Base-by-base conservation (phyloP, 1,140 invertebrate species). In the Euura saliciscinereae region DNA sequence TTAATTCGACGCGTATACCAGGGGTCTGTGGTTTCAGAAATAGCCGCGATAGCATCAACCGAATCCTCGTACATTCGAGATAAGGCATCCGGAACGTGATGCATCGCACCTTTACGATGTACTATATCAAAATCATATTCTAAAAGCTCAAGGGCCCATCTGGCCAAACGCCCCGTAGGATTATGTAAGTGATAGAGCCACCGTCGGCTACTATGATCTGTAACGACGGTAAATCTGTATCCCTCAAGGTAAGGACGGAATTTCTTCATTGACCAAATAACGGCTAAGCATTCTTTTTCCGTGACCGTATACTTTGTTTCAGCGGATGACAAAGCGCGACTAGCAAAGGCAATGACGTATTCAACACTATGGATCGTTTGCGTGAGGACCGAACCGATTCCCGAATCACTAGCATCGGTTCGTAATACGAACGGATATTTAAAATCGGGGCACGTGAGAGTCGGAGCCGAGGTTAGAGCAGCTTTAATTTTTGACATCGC, bases 81-180 rank as follows among this genome's bases (percentile, higher is more conserved):
- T 2, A 83, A 43, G 1, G 77, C 74, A 65, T 84, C 81, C 0
- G 80, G 79, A n/a, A 84, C 78, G 6, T 83, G 65, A 65, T 84
- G 77, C n/a, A 84, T 75, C 5, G 59, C 72, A 13, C 81, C 80
- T 6, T 78, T 77, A 6, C 78, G 75, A 68, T 84, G 82, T 65
- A 78, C 80, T 44, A 84, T 75, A 5, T 59, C 70, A 69, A 84
- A 83, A 43, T 83, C 76, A 74, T 77, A 84, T 2, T 72, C 13
- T 5, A 80, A 79, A 0, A 83, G 69, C 7, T 69, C 51, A 45
- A 8, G 82, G 68, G 6, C 83, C 46, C 46, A 51, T 51, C 46
- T 51, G 11, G 46, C 46, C 11, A 51, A 51, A 7, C 46, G 46
- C 6, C 1, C 46, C 6, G 51, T 75, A 8, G 66, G 66, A 68